Evolutionary conservation across 2,888 invertebrate species (phyloP).

Genomic region (Campoplex capitator): DNA sequence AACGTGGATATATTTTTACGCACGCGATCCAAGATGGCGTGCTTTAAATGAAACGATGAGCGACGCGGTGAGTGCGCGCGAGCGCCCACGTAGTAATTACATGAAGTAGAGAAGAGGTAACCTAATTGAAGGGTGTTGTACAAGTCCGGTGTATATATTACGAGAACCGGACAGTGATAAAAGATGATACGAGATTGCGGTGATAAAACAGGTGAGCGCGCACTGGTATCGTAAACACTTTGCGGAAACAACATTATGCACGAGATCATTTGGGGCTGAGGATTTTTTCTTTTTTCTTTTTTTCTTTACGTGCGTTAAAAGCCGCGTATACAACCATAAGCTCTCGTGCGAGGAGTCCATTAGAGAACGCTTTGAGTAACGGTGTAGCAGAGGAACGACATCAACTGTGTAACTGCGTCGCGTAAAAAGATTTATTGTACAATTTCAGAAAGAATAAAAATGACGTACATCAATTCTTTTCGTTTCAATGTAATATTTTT

Average conservation of each 20-base stretch:
- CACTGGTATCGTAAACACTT: background rate
- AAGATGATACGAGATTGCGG: constrained; percentile 53
- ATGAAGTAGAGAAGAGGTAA: constrained; percentile 8
- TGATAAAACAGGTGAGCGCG: constrained; percentile 40
- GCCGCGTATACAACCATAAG: background rate
- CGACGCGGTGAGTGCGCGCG: constrained; percentile 27
- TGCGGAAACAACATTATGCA: constrained; percentile 23
- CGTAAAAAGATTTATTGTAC: constrained; percentile 3
- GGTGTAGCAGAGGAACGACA: background rate
- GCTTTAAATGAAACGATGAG: constrained; percentile 60
- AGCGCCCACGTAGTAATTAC: constrained; percentile 44
- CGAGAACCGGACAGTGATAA: constrained; percentile 60
- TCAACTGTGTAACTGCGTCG: background rate
- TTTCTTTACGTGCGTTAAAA: background rate
- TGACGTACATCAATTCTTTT: background rate
- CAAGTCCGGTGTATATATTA: constrained; percentile 33
- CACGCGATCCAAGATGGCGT: constrained; percentile 46
- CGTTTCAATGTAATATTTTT: background rate
- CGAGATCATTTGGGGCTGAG: constrained; percentile 15
- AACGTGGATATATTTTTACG: constrained; percentile 5
- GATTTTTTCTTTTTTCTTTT: background rate
- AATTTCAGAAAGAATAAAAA: background rate
- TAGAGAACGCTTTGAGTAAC: constrained; percentile 3
- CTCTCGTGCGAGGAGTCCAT: constrained; percentile 10
- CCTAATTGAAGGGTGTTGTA: constrained; percentile 61